phyloP scores from a whole-genome alignment of 2,888 invertebrate species.

The Helleia helle region DNA sequence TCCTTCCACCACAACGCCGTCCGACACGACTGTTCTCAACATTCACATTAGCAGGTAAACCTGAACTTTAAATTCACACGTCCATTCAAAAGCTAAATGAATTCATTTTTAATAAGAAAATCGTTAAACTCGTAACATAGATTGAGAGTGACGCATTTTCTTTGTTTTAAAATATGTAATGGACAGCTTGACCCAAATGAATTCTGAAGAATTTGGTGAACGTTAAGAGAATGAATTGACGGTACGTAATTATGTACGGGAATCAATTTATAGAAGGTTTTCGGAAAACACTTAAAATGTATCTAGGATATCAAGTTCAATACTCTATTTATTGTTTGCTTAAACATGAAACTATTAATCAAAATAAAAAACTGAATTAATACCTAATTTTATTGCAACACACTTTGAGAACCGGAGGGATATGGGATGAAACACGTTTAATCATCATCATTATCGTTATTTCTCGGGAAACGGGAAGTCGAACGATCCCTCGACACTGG shows the following conservation, averaged over 20 bases:
- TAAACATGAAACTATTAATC: too few species aligned
- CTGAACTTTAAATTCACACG: conserved; percentile 10
- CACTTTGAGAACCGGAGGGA: too few species aligned
- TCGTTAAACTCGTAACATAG: conserved; percentile 1
- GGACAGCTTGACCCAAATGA: background rate
- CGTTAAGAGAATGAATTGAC: background rate
- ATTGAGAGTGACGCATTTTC: conserved; percentile 6
- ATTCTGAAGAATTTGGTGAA: background rate
- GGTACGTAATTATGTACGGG: background rate
- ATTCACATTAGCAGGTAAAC: background rate
- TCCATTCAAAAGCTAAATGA: conserved; percentile 4
- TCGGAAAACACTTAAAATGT: background rate
- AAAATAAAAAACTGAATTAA: too few species aligned
- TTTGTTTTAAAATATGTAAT: background rate
- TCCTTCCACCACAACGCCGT: conserved; percentile 39
- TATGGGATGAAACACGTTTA: too few species aligned
- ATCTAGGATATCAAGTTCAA: too few species aligned
- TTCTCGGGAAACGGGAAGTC: too few species aligned
- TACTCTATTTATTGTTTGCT: too few species aligned
- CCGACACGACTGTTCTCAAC: background rate
- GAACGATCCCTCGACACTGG: too few species aligned
- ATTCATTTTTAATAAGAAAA: conserved; percentile 8
- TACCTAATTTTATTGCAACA: too few species aligned
- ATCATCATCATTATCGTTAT: too few species aligned
- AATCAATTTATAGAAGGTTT: background rate